Base-by-base conservation (phyloP, 2,888 invertebrate species). In the Lissonota sp. region DNA sequence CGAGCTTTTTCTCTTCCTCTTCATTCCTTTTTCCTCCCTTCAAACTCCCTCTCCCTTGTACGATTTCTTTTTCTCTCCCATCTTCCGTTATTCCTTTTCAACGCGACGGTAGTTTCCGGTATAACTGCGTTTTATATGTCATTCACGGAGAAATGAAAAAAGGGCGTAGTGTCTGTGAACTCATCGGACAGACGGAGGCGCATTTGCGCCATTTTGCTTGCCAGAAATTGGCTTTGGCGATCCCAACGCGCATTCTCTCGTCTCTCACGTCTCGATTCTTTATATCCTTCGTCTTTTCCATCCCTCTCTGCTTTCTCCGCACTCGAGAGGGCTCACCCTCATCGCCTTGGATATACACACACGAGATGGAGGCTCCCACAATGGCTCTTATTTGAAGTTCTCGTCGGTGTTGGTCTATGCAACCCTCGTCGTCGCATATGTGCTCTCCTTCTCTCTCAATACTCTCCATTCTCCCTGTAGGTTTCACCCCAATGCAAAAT, bases 331-430 rank as follows among this genome's bases (percentile, higher is more conserved):
- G 26, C 26, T 26, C 26, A 26, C 26, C 26, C 26, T 26, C 26
- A 26, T 26, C 26, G 26, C 26, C 26, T 1, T 26, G 26, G 26
- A 26, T 26, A 26, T 26, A 26, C 26, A 74, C 51, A 74, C 69
- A 64, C 77, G 58, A 49, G 74, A 69, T 60, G 26, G 26, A 26
- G 26, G 1, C 26, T 26, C 78, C 78, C 58, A 78, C 81, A 81
- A 81, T 81, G 70, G 70, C 49, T 78, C 81, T 81, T 81, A 78
- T 81, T 81, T 81, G 78, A 76, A 64, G 73, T 70, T 78, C 66
- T 53, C 58, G 53, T 58, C 40, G 26, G 26, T 26, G 26, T 26
- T 26, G 26, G 26, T 26, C 26, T 26, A 26, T 58, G 66, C 66
- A 49, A 58, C 67, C 39, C 58, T 5, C 37, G 70, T 12, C 39